Conservation (phyloP, 2,113 vertebrate species). For the Epinephelus moara region DNA sequence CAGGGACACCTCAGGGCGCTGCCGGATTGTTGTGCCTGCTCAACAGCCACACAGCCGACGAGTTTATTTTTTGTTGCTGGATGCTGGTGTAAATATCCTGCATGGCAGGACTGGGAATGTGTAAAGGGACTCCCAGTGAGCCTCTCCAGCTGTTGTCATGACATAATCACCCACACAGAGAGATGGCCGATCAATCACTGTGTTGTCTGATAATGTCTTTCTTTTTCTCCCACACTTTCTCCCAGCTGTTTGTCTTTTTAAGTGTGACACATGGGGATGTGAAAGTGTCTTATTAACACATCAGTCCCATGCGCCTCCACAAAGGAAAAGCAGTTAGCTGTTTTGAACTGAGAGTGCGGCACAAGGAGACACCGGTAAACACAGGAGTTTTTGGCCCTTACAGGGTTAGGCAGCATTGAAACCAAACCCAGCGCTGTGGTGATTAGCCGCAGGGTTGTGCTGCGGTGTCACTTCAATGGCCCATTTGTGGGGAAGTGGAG, state of each 20-base stretch:
- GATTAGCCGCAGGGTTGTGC: too few relatives aligned
- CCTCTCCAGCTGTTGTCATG: slow-evolving; percentile 65
- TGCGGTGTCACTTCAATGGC: too few relatives aligned
- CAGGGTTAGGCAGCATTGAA: background rate
- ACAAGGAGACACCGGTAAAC: slow-evolving; percentile 2
- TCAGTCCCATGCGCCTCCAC: background rate
- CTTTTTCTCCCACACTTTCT: slow-evolving; percentile 37
- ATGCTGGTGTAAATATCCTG: slow-evolving; percentile 69
- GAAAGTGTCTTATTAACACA: slow-evolving; percentile 47
- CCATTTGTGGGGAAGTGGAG: too few relatives aligned
- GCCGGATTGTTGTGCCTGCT: slow-evolving; percentile 40
- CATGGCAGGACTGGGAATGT: slow-evolving; percentile 49
- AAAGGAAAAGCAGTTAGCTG: slow-evolving; percentile 1
- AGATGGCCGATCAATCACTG: slow-evolving; percentile 5
- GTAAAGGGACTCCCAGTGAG: slow-evolving; percentile 49
- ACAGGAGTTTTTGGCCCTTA: background rate
- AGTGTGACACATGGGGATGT: slow-evolving; percentile 45
- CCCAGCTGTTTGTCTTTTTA: slow-evolving; percentile 45
- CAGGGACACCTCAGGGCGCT: slow-evolving; percentile 67
- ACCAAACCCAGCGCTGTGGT: too few relatives aligned
- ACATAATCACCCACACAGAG: slow-evolving; percentile 51
- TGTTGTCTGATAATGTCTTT: slow-evolving; percentile 36
- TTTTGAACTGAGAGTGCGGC: background rate
- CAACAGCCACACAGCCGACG: slow-evolving; percentile 13
- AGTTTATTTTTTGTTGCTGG: slow-evolving; percentile 67